Conservation (phyloP, 1,140 invertebrate genomes). For the Octopus bimaculoides region DNA sequence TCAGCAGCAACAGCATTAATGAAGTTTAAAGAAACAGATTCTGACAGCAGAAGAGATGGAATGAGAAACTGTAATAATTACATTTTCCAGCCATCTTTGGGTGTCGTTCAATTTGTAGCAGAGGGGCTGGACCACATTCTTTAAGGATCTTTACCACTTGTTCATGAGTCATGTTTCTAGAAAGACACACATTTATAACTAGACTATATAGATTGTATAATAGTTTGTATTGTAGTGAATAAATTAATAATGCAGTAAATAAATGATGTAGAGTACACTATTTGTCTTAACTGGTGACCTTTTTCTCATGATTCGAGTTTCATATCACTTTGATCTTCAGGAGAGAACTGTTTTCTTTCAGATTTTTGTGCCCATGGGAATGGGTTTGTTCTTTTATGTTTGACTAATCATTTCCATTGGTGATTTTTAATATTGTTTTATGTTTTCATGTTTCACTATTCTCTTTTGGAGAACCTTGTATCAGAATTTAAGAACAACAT, state of each 20-base stretch:
- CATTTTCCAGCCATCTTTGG: constrained; percentile 25
- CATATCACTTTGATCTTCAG: not conserved
- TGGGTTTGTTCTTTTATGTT: too few relatives aligned
- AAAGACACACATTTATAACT: constrained; percentile 16
- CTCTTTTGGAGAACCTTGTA: too few relatives aligned
- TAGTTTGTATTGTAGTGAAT: not conserved
- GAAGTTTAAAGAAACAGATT: too few relatives aligned
- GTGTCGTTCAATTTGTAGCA: constrained; percentile 36
- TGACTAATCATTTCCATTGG: too few relatives aligned
- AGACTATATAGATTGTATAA: not conserved
- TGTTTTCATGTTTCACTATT: too few relatives aligned
- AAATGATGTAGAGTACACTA: too few relatives aligned
- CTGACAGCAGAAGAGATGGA: too few relatives aligned
- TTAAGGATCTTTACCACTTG: constrained; percentile 46
- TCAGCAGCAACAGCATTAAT: too few relatives aligned
- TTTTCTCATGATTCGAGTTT: not conserved
- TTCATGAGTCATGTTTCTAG: constrained; percentile 46
- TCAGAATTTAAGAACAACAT: too few relatives aligned
- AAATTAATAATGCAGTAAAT: too few relatives aligned
- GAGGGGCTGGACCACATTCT: constrained; percentile 45
- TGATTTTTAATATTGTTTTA: too few relatives aligned
- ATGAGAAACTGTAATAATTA: not conserved
- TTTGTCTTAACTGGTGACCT: not conserved
- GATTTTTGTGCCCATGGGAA: not conserved
- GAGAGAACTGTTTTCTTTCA: too few relatives aligned